phyloP scores from a whole-genome alignment of 23 tunicate species.

The Ciona savignyi region DNA sequence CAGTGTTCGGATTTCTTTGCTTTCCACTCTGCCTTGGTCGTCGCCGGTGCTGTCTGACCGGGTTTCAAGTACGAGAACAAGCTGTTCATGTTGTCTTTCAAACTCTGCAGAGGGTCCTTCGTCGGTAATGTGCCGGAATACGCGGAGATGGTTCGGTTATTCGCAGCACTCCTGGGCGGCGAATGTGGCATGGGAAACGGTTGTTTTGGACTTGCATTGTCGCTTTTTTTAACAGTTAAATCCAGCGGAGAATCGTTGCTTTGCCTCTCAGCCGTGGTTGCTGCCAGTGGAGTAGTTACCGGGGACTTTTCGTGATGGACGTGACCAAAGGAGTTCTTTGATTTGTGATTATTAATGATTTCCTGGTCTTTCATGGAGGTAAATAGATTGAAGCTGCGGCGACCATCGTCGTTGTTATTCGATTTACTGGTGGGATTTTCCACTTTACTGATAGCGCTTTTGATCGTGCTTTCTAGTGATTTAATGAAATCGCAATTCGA shows the following conservation, averaged over 20 bases:
- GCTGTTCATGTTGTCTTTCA: constrained; percentile 38
- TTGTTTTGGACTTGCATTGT: neutral
- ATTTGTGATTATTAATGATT: neutral
- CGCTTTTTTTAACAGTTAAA: neutral
- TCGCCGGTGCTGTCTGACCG: neutral
- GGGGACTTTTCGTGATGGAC: neutral
- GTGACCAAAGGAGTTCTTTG: neutral
- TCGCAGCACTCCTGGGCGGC: neutral
- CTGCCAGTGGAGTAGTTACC: neutral
- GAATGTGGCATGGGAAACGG: no score
- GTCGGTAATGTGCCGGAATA: constrained; percentile 11
- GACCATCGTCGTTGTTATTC: neutral
- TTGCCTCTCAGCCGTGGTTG: neutral
- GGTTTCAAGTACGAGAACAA: constrained; percentile 17
- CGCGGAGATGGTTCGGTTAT: constrained; percentile 4
- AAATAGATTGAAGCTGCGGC: neutral
- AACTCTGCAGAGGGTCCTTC: constrained; percentile 39
- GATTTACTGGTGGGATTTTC: constrained; percentile 10
- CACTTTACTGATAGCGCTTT: constrained; percentile 85
- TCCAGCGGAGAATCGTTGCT: neutral
- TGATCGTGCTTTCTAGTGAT: constrained; percentile 77
- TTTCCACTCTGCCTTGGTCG: neutral
- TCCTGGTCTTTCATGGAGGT: neutral
- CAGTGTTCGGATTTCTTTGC: constrained; percentile 3
- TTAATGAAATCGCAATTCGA: constrained; percentile 60